These are phyloP conservation scores for Callimico goeldii DNA, from an alignment of 2,797 vertebrate genomes.

Conservation along the genomic window DNA sequence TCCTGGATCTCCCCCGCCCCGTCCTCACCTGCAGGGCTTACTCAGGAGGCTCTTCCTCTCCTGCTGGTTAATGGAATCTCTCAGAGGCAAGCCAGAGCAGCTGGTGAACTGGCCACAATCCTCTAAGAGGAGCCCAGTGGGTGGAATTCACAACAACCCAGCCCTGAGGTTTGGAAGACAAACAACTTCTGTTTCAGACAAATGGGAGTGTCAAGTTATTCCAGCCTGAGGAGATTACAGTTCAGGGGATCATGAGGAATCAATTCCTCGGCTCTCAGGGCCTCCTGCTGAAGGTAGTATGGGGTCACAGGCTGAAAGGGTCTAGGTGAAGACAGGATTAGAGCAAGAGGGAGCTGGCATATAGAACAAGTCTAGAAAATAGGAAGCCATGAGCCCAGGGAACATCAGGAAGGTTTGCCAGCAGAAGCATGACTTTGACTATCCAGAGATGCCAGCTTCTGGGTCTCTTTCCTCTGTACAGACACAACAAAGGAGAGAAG, in stretches of 20 bases:
- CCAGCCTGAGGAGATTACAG: constrained; percentile 59
- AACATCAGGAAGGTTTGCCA: background rate
- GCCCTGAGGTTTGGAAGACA: constrained; percentile 38
- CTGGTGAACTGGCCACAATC: background rate
- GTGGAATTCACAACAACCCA: constrained; percentile 38
- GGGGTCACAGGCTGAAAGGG: background rate
- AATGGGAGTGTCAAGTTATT: constrained; percentile 30
- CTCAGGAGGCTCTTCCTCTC: background rate
- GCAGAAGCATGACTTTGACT: fast-evolving
- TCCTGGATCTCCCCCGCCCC: background rate
- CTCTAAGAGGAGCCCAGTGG: background rate
- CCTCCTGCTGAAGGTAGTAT: background rate
- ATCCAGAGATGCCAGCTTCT: background rate
- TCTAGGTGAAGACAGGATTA: background rate
- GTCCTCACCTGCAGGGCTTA: background rate
- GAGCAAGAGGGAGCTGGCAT: background rate
- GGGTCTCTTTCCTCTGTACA: background rate
- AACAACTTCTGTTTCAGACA: constrained; percentile 69
- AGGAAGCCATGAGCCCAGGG: background rate
- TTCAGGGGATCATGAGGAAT: constrained; percentile 20
- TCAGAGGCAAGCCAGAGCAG: background rate
- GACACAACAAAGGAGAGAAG: background rate
- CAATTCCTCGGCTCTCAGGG: background rate
- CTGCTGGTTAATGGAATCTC: background rate
- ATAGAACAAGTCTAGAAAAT: background rate